phyloP scores from a whole-genome alignment of 2,113 vertebrate species.

The Ammodytes dubius region DNA sequence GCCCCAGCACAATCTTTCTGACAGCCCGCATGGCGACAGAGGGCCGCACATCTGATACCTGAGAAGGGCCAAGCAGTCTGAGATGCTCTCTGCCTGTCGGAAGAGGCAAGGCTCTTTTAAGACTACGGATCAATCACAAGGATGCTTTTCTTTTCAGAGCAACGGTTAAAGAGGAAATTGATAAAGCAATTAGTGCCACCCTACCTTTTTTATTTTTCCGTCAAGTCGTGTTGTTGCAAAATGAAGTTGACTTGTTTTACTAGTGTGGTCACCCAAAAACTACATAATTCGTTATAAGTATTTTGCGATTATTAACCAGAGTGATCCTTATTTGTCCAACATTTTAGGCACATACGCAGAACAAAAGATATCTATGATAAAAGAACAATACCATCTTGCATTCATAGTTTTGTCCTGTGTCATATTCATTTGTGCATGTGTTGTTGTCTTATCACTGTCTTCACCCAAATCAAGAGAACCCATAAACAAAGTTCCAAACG shows the following conservation, averaged over 20 bases:
- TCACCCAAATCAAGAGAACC: not conserved
- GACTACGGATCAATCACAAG: conserved; percentile 62
- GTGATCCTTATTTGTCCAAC: not conserved
- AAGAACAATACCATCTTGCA: not conserved
- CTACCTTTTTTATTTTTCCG: not conserved
- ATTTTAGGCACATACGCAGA: not conserved
- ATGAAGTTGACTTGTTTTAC: not conserved
- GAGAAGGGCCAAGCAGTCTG: conserved; percentile 77
- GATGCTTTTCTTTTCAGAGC: conserved; percentile 55
- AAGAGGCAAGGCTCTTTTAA: conserved; percentile 46
- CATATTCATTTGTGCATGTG: not conserved
- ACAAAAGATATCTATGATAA: not conserved
- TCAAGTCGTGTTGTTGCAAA: conserved; percentile 25
- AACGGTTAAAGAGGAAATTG: conserved; percentile 51
- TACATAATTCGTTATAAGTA: too few species aligned
- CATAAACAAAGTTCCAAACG: not conserved
- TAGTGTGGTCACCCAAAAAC: too few species aligned
- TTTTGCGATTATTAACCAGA: not conserved
- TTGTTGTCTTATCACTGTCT: not conserved
- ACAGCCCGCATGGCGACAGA: conserved; percentile 84
- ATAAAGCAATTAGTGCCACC: conserved; percentile 41
- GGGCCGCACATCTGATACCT: conserved; percentile 84
- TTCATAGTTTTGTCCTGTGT: not conserved
- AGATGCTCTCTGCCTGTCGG: conserved; percentile 62
- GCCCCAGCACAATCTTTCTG: conserved; percentile 77